Conservation (phyloP, 2,888 invertebrate species). For the Caenorhabditis doughertyi region DNA sequence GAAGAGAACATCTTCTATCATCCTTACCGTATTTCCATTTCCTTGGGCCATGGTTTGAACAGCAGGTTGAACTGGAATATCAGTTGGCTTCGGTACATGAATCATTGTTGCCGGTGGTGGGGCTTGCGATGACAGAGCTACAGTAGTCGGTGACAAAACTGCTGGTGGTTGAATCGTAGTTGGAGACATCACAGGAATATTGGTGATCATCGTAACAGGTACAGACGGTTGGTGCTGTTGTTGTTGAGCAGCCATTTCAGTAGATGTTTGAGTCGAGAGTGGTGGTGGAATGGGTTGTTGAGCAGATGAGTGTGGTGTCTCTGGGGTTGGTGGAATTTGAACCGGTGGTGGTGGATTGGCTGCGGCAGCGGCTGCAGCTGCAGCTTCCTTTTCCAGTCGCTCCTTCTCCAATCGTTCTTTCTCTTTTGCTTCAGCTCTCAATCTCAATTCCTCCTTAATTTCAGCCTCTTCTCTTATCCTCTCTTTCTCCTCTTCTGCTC, state of each 20-base stretch:
- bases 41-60: background rate
- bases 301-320: conserved; percentile 21
- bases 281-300: conserved; percentile 17
- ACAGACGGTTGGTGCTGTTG: background rate
- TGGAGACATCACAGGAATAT: conserved; percentile 38
- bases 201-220: conserved; percentile 29
- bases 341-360: conserved; percentile 4
- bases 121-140: conserved; percentile 1
- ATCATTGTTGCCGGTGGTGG: conserved; percentile 23
- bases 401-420: conserved; percentile 69
- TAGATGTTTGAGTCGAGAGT: conserved; percentile 26
- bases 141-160: conserved; percentile 32
- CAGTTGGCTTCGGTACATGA: conserved; percentile 37
- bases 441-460: conserved; percentile 77
- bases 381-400: conserved; percentile 78
- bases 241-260: conserved; percentile 11
- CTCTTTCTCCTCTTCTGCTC: conserved; percentile 79
- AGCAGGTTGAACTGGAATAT: conserved; percentile 18
- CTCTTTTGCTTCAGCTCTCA: conserved; percentile 72
- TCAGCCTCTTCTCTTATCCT: conserved; percentile 77
- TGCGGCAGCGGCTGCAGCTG: conserved; percentile 45
- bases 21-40: background rate
- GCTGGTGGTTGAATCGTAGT: conserved; percentile 27
- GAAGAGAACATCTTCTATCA: too few species aligned
- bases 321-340: conserved; percentile 29